Conservation (phyloP, 2,113 vertebrate genomes). For the Physeter macrocephalus region DNA sequence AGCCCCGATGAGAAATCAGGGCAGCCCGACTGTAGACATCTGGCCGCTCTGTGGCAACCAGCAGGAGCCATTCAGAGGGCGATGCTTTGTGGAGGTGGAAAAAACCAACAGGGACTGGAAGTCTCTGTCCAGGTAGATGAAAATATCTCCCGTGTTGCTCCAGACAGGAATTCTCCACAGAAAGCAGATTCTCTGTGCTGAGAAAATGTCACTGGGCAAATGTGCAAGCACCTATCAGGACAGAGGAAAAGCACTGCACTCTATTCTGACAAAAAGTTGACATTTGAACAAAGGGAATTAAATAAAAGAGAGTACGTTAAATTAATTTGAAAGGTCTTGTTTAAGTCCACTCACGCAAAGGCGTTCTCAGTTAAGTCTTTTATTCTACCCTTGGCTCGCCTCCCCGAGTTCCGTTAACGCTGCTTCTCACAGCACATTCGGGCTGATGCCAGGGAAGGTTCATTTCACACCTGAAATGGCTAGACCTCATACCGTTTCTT, state of each 20-base stretch:
- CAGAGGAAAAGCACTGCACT: background rate
- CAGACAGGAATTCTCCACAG: background rate
- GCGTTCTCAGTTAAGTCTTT: background rate
- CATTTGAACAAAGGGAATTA: slow-evolving; percentile 56
- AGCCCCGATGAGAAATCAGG: too few species aligned
- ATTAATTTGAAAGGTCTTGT: slow-evolving; percentile 21
- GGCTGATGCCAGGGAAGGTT: background rate
- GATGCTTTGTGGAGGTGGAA: accelerated
- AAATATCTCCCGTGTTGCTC: background rate
- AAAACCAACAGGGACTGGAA: accelerated
- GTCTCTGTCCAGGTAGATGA: background rate
- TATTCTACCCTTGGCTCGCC: background rate
- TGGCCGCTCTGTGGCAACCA: background rate
- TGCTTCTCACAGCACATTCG: accelerated
- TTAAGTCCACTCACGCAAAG: background rate
- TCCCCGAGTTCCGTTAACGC: background rate
- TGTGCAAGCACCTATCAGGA: background rate
- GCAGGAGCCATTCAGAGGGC: background rate
- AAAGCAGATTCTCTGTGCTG: background rate
- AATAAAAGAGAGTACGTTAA: slow-evolving; percentile 14
- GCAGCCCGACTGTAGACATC: background rate
- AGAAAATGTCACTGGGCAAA: background rate
- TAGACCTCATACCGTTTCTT: background rate
- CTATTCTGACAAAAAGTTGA: background rate
- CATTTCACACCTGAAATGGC: background rate